Evolutionary conservation across 1,140 invertebrate species (phyloP), one percentile per base, ranked within the genome.

Genomic region (Drosophila malerkotliana): DNA sequence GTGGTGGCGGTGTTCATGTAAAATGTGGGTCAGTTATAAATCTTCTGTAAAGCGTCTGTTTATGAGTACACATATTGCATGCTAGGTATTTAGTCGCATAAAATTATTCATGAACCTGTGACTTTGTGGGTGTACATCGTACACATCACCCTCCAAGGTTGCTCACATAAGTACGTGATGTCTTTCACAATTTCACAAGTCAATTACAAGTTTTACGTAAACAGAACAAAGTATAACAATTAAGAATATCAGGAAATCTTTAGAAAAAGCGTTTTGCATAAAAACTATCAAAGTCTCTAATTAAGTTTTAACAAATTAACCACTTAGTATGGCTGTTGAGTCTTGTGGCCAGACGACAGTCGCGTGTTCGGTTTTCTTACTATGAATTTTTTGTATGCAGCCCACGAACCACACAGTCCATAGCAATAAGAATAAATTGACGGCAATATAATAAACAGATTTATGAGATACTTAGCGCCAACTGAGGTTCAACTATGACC

Each of bases 11-110:
- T 51, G 34, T 52, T 69, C 55, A 61, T 67, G 58, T 68, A 58
- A 79, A 72, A 83, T 84, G 72, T 83, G 61, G 80, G 80, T 69
- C 80, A 77, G 66, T 49, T 71, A 60, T 83, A 79, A 83, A 84
- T 84, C 80, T 79, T 67, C 18, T 18, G 18, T 18, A 18, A 18
- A 44, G 41, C 39, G 30, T 15, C 49, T 12, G 51, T 67, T 78
- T 67, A 57, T 67, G 57, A 37, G 45, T 47, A 24, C 39, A 45
- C 57, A 54, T 39, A 47, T 53, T 54, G 66, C 48, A 41, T 69
- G 41, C 32, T 48, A 53, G 39, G 53, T 30, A 32, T 63, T 60
- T 72, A 67, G 76, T 45, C 59, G 47, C 62, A 64, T 45, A 83
- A 67, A 61, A 39, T 71, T 63, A 66, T 49, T 60, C 74, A 81